Evolutionary conservation across 1,140 invertebrate species (phyloP), one percentile per base, ranked within the genome.

Genomic region (Danaus plexippus): DNA sequence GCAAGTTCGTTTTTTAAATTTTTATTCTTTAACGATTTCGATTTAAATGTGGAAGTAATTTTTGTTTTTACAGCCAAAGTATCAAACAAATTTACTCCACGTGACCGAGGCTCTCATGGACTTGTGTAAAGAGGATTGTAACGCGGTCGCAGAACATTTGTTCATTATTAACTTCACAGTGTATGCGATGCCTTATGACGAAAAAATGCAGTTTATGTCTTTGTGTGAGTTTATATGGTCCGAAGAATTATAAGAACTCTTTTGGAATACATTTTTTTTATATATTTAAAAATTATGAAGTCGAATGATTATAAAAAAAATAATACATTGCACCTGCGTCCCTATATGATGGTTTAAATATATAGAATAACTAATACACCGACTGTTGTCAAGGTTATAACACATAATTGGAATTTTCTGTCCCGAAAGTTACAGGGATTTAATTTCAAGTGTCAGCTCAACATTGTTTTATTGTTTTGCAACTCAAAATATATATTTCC

Each of bases 101-200:
- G 89, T 89, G 18, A 88, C 87, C 12, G 76, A 88, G 57, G 85
- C 88, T 1, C 62, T 91, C 9, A 79, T 91, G 59, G 63, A 72
- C 18, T 76, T 90, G 11, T 89, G 89, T 63, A 69, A 80, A 47
- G 77, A 89, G 5, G 72, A 74, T 9, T 85, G 80, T 63, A n/a
- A 55, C 1, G 15, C 42, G 0, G 80, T 87, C 0, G 72, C 71
- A 2, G 75, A 85, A 7, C 61, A 84, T 4, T 57, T 88, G 10
- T 88, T 88, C 55, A 71, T 73, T 8, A 82, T 87, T 43, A 79
- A 77, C 51, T 88, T 84, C 56, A 82, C 80, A 0, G 74, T 87
- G 11, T 81, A 83, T 61, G 75, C 85, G 3, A 87, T 86, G 69
- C 80, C 87, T 0, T 61, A 65, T 2, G 77, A 85, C 12, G 73